Conservation (phyloP, 2,888 invertebrate species). For the Dyspetes luteomarginatus region DNA sequence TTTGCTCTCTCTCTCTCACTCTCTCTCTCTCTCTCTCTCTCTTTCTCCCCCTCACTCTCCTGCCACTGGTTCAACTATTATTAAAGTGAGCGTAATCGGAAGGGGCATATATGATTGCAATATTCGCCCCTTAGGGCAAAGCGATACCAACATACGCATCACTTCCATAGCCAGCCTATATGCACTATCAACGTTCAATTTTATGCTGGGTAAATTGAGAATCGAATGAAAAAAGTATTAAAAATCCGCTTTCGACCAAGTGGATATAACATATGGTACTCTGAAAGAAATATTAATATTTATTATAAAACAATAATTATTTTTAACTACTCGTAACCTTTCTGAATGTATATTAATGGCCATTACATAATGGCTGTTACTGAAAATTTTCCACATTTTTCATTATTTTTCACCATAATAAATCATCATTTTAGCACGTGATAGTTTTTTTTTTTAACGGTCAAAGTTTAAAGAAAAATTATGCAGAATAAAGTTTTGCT, state of each 20-base stretch:
- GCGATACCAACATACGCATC: neutral
- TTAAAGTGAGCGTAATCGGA: constrained; percentile 66
- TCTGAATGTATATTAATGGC: too few relatives aligned
- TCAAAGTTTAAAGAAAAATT: neutral
- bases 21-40: constrained; percentile 3
- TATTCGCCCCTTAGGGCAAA: neutral
- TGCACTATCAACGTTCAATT: neutral
- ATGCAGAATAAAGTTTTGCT: constrained; percentile 9
- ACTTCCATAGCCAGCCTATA: too few relatives aligned
- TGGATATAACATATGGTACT: too few relatives aligned
- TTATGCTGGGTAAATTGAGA: neutral
- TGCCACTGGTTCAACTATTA: constrained; percentile 64
- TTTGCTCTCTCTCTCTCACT: constrained; percentile 29
- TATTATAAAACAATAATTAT: too few relatives aligned
- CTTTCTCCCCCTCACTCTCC: constrained; percentile 51
- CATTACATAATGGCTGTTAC: too few relatives aligned
- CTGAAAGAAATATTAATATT: too few relatives aligned
- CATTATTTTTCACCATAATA: too few relatives aligned
- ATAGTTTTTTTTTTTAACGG: too few relatives aligned
- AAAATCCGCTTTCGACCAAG: neutral
- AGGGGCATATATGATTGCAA: constrained; percentile 12
- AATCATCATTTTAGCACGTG: too few relatives aligned
- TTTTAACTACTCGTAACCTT: too few relatives aligned
- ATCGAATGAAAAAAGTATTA: neutral
- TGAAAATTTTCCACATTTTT: too few relatives aligned